phyloP scores from a whole-genome alignment of 1,140 invertebrate genomes.

The Drosophila repleta region DNA sequence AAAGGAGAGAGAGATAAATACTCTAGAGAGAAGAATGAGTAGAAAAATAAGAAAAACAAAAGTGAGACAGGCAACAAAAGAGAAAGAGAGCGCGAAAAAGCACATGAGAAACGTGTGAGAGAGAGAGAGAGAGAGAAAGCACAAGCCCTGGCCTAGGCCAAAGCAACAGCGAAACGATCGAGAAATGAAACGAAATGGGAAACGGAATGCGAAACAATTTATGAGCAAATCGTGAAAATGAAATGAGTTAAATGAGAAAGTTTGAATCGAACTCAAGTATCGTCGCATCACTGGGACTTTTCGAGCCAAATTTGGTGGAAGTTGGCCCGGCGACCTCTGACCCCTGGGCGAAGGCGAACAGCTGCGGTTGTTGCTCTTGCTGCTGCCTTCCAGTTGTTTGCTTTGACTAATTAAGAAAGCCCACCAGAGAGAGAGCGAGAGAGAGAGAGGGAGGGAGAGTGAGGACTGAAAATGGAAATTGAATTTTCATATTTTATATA shows the following conservation, averaged over 20 bases:
- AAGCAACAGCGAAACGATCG: too few species aligned
- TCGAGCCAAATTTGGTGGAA: not conserved
- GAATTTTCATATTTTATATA: slow-evolving; percentile 2
- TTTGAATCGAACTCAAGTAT: too few species aligned
- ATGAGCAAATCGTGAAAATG: too few species aligned
- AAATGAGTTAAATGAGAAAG: too few species aligned
- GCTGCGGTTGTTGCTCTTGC: not conserved
- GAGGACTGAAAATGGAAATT: slow-evolving; percentile 4
- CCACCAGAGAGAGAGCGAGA: not conserved
- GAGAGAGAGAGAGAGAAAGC: not conserved
- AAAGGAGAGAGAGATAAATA: too few species aligned
- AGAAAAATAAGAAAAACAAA: too few species aligned
- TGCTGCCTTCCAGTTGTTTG: slow-evolving; percentile 19
- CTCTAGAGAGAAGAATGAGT: too few species aligned
- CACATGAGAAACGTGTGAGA: not conserved
- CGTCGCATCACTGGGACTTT: not conserved
- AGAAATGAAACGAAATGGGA: too few species aligned
- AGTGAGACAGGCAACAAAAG: too few species aligned
- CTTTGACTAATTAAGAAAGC: slow-evolving; percentile 35
- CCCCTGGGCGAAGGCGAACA: slow-evolving; percentile 2
- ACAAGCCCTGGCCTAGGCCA: too few species aligned
- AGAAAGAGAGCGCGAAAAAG: not conserved
- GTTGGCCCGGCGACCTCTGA: slow-evolving; percentile 29
- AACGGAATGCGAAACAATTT: too few species aligned
- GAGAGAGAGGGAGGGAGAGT: too few species aligned